These are phyloP conservation scores for Agrotis segetum DNA, from an alignment of 2,888 invertebrate species.

Conservation along the genomic window DNA sequence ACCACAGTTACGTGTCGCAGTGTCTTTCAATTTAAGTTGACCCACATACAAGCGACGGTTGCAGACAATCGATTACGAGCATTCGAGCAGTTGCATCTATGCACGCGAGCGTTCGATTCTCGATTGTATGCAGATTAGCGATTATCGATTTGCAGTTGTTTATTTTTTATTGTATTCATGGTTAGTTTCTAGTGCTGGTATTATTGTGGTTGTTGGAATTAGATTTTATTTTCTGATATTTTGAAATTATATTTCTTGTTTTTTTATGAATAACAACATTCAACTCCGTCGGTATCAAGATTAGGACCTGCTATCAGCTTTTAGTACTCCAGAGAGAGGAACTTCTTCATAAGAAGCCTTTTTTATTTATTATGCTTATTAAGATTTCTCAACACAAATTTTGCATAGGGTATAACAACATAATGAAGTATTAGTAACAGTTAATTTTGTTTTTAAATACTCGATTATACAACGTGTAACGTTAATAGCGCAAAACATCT, in stretches of 20 bases:
- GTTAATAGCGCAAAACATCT: too few relatives aligned
- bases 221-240: constrained; percentile 6
- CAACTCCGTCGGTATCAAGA: too few relatives aligned
- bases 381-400: background rate
- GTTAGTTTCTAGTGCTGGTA: constrained; percentile 2
- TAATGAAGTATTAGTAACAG: background rate
- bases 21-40: constrained; percentile 74
- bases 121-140: constrained; percentile 57
- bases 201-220: background rate
- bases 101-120: constrained; percentile 73
- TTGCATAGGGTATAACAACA: background rate
- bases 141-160: constrained; percentile 38
- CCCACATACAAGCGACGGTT: constrained; percentile 67
- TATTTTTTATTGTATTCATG: background rate
- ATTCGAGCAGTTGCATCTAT: constrained; percentile 71
- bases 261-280: too few relatives aligned
- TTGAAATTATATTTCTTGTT: background rate
- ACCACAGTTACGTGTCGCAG: constrained; percentile 64
- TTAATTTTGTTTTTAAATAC: background rate
- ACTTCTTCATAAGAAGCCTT: too few relatives aligned
- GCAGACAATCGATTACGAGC: constrained; percentile 71
- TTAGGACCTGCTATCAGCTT: too few relatives aligned
- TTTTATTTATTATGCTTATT: too few relatives aligned
- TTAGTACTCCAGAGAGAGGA: too few relatives aligned
- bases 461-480: too few relatives aligned